phyloP scores from a whole-genome alignment of 2,888 invertebrate species.

The Rotaria magnacalcarata region DNA sequence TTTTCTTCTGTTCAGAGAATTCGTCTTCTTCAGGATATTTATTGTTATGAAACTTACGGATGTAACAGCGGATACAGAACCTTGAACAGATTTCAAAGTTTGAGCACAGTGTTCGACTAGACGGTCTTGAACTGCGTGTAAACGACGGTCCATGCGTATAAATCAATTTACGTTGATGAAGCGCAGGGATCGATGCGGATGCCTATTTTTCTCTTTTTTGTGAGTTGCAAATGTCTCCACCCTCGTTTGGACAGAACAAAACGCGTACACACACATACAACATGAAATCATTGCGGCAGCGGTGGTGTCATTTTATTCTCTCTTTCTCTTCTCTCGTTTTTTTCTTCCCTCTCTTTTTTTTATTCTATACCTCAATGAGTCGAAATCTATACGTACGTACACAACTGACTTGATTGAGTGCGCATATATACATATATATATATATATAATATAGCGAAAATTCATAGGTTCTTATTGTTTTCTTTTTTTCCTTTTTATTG shows the following conservation, averaged over 20 bases:
- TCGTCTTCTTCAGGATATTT: too few species aligned
- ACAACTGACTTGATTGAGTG: neutral
- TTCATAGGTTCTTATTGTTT: neutral
- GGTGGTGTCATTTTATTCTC: constrained; percentile 7
- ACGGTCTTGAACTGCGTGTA: constrained; percentile 32
- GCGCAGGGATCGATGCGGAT: neutral
- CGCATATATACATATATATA: neutral
- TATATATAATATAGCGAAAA: neutral
- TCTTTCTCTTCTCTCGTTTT: neutral
- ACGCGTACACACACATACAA: neutral
- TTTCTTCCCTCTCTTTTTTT: neutral
- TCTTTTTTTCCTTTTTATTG: neutral
- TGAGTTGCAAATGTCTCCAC: constrained; percentile 17
- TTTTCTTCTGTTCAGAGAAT: too few species aligned
- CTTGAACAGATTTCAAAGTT: constrained; percentile 28
- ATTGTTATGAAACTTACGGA: neutral
- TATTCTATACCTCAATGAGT: neutral
- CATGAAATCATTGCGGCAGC: neutral
- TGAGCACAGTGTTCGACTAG: neutral
- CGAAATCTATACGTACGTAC: neutral
- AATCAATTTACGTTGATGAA: neutral
- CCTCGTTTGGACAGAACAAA: constrained; percentile 17
- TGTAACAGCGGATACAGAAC: constrained; percentile 8
- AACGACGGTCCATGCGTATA: constrained; percentile 30
- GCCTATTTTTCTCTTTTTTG: neutral